Conservation (phyloP, 2,113 vertebrate genomes). For the Martes martes region DNA sequence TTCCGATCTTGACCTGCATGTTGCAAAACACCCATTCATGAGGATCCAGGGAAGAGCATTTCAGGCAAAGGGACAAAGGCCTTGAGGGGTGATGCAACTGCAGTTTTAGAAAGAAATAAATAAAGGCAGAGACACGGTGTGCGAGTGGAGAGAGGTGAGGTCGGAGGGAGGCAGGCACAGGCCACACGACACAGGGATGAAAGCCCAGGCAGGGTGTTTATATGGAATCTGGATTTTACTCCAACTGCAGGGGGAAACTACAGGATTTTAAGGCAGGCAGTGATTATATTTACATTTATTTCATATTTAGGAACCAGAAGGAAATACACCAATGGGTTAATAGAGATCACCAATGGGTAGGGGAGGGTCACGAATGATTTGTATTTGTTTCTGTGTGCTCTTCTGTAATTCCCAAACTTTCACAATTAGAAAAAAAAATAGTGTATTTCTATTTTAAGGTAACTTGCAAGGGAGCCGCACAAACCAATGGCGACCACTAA, state of each 20-base stretch:
- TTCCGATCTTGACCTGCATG: background rate
- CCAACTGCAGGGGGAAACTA: background rate
- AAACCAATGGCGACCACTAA: background rate
- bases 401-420: background rate
- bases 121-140: background rate
- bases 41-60: background rate
- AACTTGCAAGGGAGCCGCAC: background rate
- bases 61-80: background rate
- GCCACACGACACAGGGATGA: background rate
- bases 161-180: accelerated
- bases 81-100: accelerated
- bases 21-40: background rate
- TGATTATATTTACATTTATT: background rate
- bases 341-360: background rate
- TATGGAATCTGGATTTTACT: background rate
- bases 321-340: background rate
- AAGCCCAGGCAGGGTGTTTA: background rate
- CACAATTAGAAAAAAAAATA: background rate
- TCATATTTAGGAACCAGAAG: background rate
- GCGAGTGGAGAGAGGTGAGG: no score
- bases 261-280: background rate
- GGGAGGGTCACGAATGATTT: background rate
- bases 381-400: background rate
- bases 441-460: background rate
- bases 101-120: background rate